Conservation (phyloP, 2,113 vertebrate genomes). For the Dromas ardeola region DNA sequence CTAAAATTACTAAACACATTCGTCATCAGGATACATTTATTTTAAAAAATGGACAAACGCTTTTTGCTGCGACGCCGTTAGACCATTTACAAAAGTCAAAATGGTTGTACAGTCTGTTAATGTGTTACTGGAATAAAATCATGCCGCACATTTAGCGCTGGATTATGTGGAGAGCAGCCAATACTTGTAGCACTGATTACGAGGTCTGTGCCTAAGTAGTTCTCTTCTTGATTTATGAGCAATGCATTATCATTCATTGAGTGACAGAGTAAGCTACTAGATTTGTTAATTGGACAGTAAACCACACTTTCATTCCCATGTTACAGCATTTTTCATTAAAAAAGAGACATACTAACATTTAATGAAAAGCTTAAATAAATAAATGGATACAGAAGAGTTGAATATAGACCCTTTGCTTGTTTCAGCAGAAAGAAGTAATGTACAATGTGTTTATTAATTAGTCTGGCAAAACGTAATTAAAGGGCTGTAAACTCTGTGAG, state of each 20-base stretch:
- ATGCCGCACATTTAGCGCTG: conserved; percentile 48
- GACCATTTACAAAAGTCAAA: conserved; percentile 61
- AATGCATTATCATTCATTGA: conserved; percentile 63
- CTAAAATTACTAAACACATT: conserved; percentile 38
- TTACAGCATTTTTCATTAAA: conserved; percentile 48
- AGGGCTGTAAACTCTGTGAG: conserved; percentile 1
- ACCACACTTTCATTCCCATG: conserved; percentile 35
- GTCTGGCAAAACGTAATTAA: conserved; percentile 43
- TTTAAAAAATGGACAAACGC: conserved; percentile 61
- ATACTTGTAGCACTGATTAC: conserved; percentile 63
- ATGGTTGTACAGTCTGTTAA: conserved; percentile 68
- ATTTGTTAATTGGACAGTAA: conserved; percentile 69
- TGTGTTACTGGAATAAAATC: conserved; percentile 77
- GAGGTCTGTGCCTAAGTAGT: conserved; percentile 70
- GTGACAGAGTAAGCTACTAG: conserved; percentile 41
- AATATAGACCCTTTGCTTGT: background rate
- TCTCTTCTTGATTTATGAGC: conserved; percentile 72
- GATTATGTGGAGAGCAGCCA: conserved; percentile 65
- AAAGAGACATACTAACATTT: conserved; percentile 25
- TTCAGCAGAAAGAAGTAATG: background rate
- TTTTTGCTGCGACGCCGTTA: conserved; percentile 46
- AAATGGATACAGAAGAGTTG: background rate
- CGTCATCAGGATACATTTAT: background rate
- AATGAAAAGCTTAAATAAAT: conserved; percentile 56
- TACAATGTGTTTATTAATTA: conserved; percentile 34